phyloP scores from a whole-genome alignment of 2,797 vertebrate genomes.

The Tympanoctomys barrerae region DNA sequence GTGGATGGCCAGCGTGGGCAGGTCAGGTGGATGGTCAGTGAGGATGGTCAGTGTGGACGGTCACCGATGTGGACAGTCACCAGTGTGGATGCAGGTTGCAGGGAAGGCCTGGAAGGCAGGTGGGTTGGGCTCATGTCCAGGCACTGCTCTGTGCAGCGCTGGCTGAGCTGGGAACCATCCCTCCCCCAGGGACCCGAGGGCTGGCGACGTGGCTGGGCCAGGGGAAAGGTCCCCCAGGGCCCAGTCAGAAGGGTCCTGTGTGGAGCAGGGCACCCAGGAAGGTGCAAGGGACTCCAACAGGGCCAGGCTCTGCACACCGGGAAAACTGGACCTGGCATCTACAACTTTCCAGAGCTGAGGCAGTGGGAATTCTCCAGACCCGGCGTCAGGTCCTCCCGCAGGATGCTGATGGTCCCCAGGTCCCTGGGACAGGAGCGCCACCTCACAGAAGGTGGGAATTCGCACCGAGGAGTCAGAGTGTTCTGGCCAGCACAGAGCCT shows the following conservation, averaged over 20 bases:
- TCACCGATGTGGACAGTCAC: too few species aligned
- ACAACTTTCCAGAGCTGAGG: background rate
- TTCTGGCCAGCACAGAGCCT: accelerated
- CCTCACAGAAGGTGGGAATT: background rate
- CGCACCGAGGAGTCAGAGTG: background rate
- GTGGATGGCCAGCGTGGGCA: background rate
- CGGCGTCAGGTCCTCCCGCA: accelerated
- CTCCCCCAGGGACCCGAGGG: background rate
- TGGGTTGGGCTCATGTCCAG: too few species aligned
- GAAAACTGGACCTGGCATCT: background rate
- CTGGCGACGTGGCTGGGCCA: too few species aligned
- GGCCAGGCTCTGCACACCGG: too few species aligned
- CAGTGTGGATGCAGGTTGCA: background rate
- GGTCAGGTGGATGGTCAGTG: too few species aligned
- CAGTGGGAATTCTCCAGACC: background rate
- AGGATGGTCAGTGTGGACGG: background rate
- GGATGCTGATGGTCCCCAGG: background rate
- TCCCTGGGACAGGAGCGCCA: background rate
- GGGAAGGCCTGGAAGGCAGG: background rate
- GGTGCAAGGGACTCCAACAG: background rate
- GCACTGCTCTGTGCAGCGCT: background rate
- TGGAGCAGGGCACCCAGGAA: background rate
- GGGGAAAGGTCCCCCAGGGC: too few species aligned
- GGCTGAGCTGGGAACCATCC: too few species aligned
- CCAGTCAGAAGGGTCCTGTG: background rate